These are phyloP conservation scores for Erpobdella octoculata DNA, from an alignment of 2,888 invertebrate species.

Conservation along the genomic window DNA sequence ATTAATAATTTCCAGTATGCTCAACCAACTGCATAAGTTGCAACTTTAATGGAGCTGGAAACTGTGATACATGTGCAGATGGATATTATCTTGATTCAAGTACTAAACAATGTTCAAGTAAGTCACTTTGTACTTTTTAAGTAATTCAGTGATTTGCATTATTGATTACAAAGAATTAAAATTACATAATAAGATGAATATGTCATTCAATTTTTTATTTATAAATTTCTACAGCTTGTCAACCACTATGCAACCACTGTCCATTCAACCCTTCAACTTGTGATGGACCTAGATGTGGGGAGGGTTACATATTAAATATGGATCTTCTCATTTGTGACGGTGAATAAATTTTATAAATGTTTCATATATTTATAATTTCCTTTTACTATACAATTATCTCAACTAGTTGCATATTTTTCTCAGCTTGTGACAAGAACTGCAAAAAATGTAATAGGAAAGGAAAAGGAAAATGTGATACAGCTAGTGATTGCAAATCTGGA, in stretches of 20 bases:
- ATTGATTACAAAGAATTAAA: too few species aligned
- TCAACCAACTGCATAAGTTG: slow-evolving; percentile 21
- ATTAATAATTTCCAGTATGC: too few species aligned
- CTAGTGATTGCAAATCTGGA: slow-evolving; percentile 21
- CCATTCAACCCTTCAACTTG: background rate
- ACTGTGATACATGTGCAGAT: slow-evolving; percentile 25
- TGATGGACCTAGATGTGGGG: slow-evolving; percentile 19
- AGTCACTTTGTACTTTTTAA: too few species aligned
- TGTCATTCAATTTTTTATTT: background rate
- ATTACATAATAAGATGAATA: background rate
- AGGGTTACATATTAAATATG: background rate
- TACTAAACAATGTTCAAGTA: too few species aligned
- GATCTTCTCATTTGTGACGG: background rate
- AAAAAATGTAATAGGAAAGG: slow-evolving; percentile 5
- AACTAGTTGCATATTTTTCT: too few species aligned
- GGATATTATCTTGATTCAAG: background rate
- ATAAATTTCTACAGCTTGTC: slow-evolving; percentile 15
- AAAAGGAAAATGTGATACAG: slow-evolving; percentile 24
- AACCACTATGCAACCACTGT: slow-evolving; percentile 20
- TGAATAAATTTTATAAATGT: background rate
- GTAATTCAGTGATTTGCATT: too few species aligned
- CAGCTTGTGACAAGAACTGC: slow-evolving; percentile 29
- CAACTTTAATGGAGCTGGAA: slow-evolving; percentile 23
- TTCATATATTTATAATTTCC: too few species aligned
- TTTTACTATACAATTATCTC: too few species aligned